Evolutionary conservation across 2,113 vertebrate species (phyloP), one percentile per base, ranked within the genome.

Genomic region (Grantiella picta): DNA sequence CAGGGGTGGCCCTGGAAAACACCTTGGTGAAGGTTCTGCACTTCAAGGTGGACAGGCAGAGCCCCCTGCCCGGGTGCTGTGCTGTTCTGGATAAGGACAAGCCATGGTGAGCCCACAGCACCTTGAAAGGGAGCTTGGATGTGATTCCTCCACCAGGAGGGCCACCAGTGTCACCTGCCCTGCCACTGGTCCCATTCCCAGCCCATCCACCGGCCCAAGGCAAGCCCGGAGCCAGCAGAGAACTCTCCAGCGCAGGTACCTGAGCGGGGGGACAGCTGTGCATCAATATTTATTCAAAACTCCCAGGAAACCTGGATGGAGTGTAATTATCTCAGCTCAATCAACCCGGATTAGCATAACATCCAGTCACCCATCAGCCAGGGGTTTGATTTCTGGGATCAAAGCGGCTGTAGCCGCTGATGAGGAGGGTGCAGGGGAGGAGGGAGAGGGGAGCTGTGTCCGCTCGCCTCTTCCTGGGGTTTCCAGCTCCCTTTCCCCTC

Each of bases 281-380:
- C 97, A 97, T 97, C 97, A 95, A 96, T 97, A 97, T 97, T 97
- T 97, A 98, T 97, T 96, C 85, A 33, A 89, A 96, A 94, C 90
- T 98, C 97, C 96, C 97, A 89, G 97, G 97, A 97, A 98, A 96
- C 90, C 95, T 95, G 97, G 96, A 92, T 96, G 97, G 92, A 98
- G 97, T 86, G 94, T 97, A 97, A 98, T 98, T 97, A 98, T 97
- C 97, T 96, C 96, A 82, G 97, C 97, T 97, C 97, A 97, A 96
- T 98, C 98, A 97, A 56, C 90, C 96, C 20, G 45, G 96, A 98
- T 98, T 98, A 98, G 95, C 97, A 96, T 96, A 97, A 53, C 95
- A 94, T 94, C 89, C 69, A 98, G 96, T 95, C 95, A 93, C 96
- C 97, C 97, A 89, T 95, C 97, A 97, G 96, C 87, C 47, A 5